Conservation (phyloP, 1,140 invertebrate genomes). For the Melitaea cinxia region DNA sequence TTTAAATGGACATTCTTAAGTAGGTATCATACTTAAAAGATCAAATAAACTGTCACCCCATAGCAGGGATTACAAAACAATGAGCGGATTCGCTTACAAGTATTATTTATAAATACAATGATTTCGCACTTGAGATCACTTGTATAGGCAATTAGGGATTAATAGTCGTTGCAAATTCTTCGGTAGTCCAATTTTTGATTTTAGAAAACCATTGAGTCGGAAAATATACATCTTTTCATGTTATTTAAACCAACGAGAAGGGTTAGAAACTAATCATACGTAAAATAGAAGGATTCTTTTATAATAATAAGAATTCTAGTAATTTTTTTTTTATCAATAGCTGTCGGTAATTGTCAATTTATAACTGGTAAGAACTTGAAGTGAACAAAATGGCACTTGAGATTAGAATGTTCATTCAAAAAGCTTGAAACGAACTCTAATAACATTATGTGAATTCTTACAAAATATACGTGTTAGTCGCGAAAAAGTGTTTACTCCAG, state of each 20-base stretch:
- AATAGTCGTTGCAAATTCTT: slow-evolving; percentile 44
- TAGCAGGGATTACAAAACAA: slow-evolving; percentile 49
- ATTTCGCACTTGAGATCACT: slow-evolving; percentile 49
- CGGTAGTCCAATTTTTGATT: slow-evolving; percentile 33
- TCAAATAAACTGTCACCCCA: slow-evolving; percentile 17
- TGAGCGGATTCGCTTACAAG: slow-evolving; percentile 32
- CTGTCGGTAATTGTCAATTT: too few relatives aligned
- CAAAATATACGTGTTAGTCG: too few relatives aligned
- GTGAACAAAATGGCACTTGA: too few relatives aligned
- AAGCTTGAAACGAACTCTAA: too few relatives aligned
- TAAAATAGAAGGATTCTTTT: neutral
- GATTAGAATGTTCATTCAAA: too few relatives aligned
- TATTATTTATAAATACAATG: slow-evolving; percentile 45
- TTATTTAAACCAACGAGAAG: slow-evolving; percentile 12
- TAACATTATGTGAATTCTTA: too few relatives aligned
- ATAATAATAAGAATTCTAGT: neutral
- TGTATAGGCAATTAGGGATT: slow-evolving; percentile 45
- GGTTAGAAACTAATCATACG: neutral
- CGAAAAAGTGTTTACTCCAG: too few relatives aligned
- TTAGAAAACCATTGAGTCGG: slow-evolving; percentile 43
- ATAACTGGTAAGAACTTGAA: too few relatives aligned
- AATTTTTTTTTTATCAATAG: neutral
- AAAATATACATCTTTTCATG: slow-evolving; percentile 39
- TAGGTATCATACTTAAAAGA: slow-evolving; percentile 37
- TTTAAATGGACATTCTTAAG: slow-evolving; percentile 19